Base-by-base conservation (phyloP, 2,797 vertebrate species). In the Fistularia commersonii region DNA sequence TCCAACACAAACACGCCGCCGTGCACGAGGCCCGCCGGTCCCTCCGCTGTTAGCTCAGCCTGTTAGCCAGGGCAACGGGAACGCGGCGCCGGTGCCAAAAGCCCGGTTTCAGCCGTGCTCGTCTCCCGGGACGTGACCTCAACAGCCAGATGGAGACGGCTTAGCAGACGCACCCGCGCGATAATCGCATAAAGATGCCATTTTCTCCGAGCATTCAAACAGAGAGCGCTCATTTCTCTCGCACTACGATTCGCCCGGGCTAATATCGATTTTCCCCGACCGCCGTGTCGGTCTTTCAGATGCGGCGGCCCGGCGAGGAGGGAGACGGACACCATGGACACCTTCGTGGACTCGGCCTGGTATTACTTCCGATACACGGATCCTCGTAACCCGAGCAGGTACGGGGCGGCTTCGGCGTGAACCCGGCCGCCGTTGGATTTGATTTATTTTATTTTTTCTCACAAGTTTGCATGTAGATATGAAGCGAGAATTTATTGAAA, bases 291-390 rank as follows among this genome's bases (percentile, higher is more conserved):
- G 45, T 37, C 15, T 61, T 34, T 74, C 74, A 99, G 97, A 81
- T 99, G 97, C 74, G 86, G 89, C 32, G 86, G 90, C 48, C 81
- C 92, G 13, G 95, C 96, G 8, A 87, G 55, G 47, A 91, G 96
- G 67, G 96, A 99, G 81, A 93, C 93, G 0, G 96, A 99, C 76
- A 99, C 97, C 44, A 98, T 99, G 97, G 97, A 99, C 57, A 99
- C 96, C 0, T 99, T 99, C 83, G 97, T 99, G 46, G 97, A 99
- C 74, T 98, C 96, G 0, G 88, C 96, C 6, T 99, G 97, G 97
- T 99, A 99, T 79, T 99, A 95, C 84, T 88, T 98, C 64, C 89
- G 96, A 86, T 99, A 95, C 81, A 93, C 91, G 0, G 97, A 99
- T 83, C 93, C 97, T 41, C 86, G 84, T 64, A 99, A 98, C 59